Base-by-base conservation (phyloP, 2,888 invertebrate species). In the Pterobdella sp. region DNA sequence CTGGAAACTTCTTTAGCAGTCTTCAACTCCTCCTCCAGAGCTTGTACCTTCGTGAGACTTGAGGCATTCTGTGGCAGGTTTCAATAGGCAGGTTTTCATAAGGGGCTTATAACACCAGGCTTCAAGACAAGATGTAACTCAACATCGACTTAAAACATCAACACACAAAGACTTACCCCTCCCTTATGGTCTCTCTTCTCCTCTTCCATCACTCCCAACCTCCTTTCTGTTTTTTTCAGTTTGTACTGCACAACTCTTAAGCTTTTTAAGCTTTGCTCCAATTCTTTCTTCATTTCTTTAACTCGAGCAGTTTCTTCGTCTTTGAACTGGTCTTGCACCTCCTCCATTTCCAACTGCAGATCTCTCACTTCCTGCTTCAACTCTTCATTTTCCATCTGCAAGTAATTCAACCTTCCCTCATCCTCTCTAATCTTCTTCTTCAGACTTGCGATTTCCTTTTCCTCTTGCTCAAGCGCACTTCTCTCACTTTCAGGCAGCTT, bases 241-340 rank as follows among this genome's bases (percentile, higher is more conserved):
- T 98, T 98, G 85, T 98, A 98, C 78, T 97, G 96, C 77, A 98
- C 87, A 79, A 98, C 94, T 79, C 98, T 88, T 85, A 96, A 97
- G 85, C 97, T 97, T 84, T 98, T 99, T 68, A 94, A 93, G 1
- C 94, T 92, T 81, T 93, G 92, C 81, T 98, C 97, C 77, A 98
- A 87, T 84, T 96, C 96, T 81, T 94, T 91, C 85, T 95, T 91
- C 70, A 98, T 84, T 72, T 92, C 92, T 1, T 81, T 76, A 77
- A 96, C 96, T 82, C 96, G 96, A 80, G 95, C 93, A 10, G 93
- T 93, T 85, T 97, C 96, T 80, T 96, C 96, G 83, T 97, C 97
- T 79, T 94, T 89, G 69, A 85, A 86, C 77, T 84, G 85, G 82
- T 97, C 97, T 83, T 97, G 96, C 89, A 98, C 90, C 85, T 98